These are phyloP conservation scores for Hirundichthys speculiger DNA, from an alignment of 2,113 vertebrate genomes.

Conservation along the genomic window DNA sequence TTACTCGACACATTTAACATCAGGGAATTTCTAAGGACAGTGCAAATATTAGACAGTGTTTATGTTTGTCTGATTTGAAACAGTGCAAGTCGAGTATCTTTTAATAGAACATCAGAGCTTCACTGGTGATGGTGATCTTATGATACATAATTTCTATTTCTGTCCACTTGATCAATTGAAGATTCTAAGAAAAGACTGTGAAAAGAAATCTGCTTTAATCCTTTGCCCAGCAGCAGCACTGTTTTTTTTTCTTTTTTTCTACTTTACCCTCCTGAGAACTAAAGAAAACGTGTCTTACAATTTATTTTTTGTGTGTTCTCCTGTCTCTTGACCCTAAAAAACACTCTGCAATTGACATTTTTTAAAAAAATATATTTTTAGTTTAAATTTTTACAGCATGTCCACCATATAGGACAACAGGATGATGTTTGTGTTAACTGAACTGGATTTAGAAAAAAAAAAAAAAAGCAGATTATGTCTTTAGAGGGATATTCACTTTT, in stretches of 20 bases:
- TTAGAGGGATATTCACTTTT: too few species aligned
- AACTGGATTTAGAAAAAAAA: too few species aligned
- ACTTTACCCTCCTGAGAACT: too few species aligned
- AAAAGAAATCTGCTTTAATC: neutral
- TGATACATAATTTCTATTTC: conserved; percentile 15
- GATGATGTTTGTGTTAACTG: too few species aligned
- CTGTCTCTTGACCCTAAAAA: too few species aligned
- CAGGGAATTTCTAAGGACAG: neutral
- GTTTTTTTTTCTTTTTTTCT: neutral
- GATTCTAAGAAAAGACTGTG: conserved; percentile 28
- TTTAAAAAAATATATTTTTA: too few species aligned
- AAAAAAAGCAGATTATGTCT: too few species aligned
- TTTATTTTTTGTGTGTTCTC: too few species aligned
- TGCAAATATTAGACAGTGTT: neutral
- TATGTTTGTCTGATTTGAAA: neutral
- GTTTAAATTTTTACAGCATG: too few species aligned
- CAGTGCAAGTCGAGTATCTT: conserved; percentile 5
- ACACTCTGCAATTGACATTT: too few species aligned
- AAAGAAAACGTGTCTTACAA: too few species aligned
- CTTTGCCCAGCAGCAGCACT: neutral
- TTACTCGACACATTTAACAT: conserved; percentile 31
- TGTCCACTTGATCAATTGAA: conserved; percentile 28
- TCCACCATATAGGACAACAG: too few species aligned
- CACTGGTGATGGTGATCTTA: conserved; percentile 10
- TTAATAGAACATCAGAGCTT: conserved; percentile 18